Percentiles rank a stretch among this genome's conserved stretches.
phyloP scores from a whole-genome alignment of 2,797 vertebrate genomes.

The Enteromius thamalakanensis region DNA sequence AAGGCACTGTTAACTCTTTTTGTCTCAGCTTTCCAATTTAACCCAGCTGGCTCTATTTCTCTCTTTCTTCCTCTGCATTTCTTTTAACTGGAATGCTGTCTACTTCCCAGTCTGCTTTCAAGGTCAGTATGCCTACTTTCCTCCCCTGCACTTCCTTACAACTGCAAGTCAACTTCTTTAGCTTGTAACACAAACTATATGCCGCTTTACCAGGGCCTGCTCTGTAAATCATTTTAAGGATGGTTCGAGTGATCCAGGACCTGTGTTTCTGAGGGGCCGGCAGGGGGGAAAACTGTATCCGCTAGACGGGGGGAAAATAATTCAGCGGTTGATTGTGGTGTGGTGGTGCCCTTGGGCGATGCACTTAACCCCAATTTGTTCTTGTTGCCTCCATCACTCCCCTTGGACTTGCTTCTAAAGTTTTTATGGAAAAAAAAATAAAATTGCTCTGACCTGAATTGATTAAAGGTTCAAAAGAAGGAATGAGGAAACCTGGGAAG shows the following conservation, averaged over 20 bases:
- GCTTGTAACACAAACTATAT: neutral
- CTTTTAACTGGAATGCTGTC: slow-evolving; percentile 70
- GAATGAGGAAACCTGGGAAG: slow-evolving; percentile 26
- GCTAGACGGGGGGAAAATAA: slow-evolving; percentile 22
- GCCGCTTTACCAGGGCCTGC: neutral
- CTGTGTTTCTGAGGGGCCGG: neutral
- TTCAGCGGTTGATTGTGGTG: slow-evolving; percentile 42
- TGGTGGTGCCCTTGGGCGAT: slow-evolving; percentile 34
- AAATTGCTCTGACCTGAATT: slow-evolving; percentile 52
- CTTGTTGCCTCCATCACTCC: slow-evolving; percentile 32
- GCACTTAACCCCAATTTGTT: slow-evolving; percentile 47
- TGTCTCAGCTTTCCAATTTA: slow-evolving; percentile 21
- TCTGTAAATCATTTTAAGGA: slow-evolving; percentile 27
- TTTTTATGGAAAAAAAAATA: slow-evolving; percentile 19
- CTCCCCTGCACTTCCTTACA: slow-evolving; percentile 31
- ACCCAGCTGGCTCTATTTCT: slow-evolving; percentile 35
- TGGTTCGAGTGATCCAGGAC: neutral
- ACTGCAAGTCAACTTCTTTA: slow-evolving; percentile 15
- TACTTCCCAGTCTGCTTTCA: slow-evolving; percentile 76
- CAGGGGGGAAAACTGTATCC: slow-evolving; percentile 3
- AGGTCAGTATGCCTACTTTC: slow-evolving; percentile 75
- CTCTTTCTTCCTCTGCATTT: slow-evolving; percentile 55
- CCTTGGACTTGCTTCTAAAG: slow-evolving; percentile 36
- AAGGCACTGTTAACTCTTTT: slow-evolving; percentile 15
- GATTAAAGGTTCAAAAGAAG: slow-evolving; percentile 45